Base-by-base conservation (phyloP, 2,113 vertebrate species). In the Myiagra hebetior region DNA sequence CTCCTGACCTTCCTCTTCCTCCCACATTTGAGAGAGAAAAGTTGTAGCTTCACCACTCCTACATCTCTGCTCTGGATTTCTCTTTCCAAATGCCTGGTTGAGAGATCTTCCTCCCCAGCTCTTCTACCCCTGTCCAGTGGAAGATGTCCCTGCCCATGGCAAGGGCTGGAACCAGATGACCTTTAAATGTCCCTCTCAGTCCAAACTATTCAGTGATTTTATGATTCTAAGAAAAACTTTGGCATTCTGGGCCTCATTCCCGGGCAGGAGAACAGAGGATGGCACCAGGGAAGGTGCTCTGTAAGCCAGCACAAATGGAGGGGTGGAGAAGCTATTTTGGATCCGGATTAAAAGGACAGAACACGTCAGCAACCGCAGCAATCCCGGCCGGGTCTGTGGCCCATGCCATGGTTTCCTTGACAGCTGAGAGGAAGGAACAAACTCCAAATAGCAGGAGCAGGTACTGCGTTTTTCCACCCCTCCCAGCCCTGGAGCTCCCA, bases 371-470 rank as follows among this genome's bases (percentile, higher is more conserved):
- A 63, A 17, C 63, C 42, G 7, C 76, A 89, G 87, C 76, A 64
- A 47, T 11, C 56, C 77, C 87, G 82, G 80, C 81, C 72, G 88
- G 70, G 79, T 27, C 12, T 53, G 82, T 5, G 49, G 85, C 49
- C 83, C 56, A 2, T 56, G 89, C 86, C 84, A 37, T 2, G 60
- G 73, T 86, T 91, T 94, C 89, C 93, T 78, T 82, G 84, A 49
- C 89, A 91, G 94, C 77, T 89, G 73, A 31, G 52, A 41, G 56
- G 79, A 80, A 81, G 55, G 95, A 87, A 87, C 63, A 89, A 89
- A 86, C 64, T 68, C 24, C 2, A 21, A 62, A n/a, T 0, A 33
- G 13, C 2, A 20, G 49, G 7, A 57, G 39, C 5, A 83, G 67
- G 39, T 35, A 46, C 5, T 0, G 41, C 15, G 26, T 68, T 85